A percentile compares a stretch with the other conserved stretches of the same genome.
Evolutionary conservation across 2,797 vertebrate genomes (phyloP).

Genomic region (Schizopygopsis malacanthus): DNA sequence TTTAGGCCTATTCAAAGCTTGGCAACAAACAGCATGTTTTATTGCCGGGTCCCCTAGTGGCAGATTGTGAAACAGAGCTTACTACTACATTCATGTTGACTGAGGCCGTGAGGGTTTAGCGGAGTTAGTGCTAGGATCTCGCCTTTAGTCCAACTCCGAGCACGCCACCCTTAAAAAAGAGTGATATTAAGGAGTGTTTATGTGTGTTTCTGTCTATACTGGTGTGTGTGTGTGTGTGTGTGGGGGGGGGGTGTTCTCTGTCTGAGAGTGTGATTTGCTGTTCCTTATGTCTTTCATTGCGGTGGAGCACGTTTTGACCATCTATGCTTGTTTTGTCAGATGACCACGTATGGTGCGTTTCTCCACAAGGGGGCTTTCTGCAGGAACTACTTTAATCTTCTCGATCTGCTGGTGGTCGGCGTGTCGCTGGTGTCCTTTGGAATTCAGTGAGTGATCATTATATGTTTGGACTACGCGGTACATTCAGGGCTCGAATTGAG

Average conservation of each 20-base stretch:
- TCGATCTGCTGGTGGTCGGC: constrained; percentile 97
- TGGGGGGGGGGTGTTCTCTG: neutral
- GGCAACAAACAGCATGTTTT: constrained; percentile 83
- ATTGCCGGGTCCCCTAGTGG: constrained; percentile 70
- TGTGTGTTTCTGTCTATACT: constrained; percentile 51
- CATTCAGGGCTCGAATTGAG: too few relatives aligned
- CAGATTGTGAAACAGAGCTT: constrained; percentile 80
- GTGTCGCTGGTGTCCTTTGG: constrained; percentile 97
- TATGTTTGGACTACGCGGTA: neutral
- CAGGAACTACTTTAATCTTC: constrained; percentile 98
- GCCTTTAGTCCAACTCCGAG: constrained; percentile 67
- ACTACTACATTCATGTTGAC: constrained; percentile 82
- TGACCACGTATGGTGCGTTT: constrained; percentile 98
- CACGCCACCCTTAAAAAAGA: constrained; percentile 77
- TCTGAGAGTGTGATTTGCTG: neutral
- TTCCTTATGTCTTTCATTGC: neutral
- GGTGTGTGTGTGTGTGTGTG: constrained; percentile 21
- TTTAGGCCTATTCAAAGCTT: constrained; percentile 44
- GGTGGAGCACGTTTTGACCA: constrained; percentile 32
- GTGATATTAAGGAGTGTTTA: constrained; percentile 76
- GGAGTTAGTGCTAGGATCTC: constrained; percentile 71
- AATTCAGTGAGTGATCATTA: constrained; percentile 89
- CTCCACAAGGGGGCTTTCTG: constrained; percentile 99
- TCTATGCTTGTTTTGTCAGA: constrained; percentile 77
- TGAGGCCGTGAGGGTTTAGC: constrained; percentile 74